These are phyloP conservation scores for Typhlomys cinereus DNA, from an alignment of 2,113 vertebrate genomes.

Conservation along the genomic window DNA sequence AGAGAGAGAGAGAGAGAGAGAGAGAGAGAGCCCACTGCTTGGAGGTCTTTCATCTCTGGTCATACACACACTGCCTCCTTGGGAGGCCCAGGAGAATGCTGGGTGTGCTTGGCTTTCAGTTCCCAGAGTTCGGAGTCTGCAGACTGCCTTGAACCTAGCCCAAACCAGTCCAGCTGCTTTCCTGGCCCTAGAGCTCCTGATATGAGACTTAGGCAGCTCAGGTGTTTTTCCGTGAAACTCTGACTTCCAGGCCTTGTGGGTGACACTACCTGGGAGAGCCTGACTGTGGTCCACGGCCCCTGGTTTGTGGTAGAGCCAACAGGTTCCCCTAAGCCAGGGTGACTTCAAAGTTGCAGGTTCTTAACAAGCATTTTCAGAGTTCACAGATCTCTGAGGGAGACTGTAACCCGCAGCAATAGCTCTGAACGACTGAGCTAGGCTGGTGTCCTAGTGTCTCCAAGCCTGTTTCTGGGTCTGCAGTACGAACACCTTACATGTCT, in stretches of 20 bases:
- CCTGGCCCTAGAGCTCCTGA: not conserved
- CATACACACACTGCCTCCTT: not conserved
- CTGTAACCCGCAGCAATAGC: not conserved
- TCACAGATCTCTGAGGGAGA: not conserved
- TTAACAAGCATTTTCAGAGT: not conserved
- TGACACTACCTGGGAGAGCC: not conserved
- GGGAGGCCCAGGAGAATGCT: not conserved
- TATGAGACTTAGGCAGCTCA: not conserved
- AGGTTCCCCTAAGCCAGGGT: not conserved
- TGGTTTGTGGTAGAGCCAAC: not conserved
- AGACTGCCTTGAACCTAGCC: not conserved
- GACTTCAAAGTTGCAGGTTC: not conserved
- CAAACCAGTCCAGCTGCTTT: not conserved
- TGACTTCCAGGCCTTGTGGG: not conserved
- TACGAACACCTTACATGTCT: fast-evolving
- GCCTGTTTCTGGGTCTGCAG: not conserved
- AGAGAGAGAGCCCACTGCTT: not conserved
- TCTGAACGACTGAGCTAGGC: not conserved
- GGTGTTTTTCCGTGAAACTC: not conserved
- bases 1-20: not conserved
- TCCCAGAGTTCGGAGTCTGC: not conserved
- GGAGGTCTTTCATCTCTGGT: not conserved
- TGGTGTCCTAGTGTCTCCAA: not conserved
- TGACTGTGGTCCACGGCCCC: not conserved
- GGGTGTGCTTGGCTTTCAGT: not conserved